Evolutionary conservation across 1,140 invertebrate genomes (phyloP), one percentile per base, ranked within the genome.

Genomic region (Camponotus vicinus): DNA sequence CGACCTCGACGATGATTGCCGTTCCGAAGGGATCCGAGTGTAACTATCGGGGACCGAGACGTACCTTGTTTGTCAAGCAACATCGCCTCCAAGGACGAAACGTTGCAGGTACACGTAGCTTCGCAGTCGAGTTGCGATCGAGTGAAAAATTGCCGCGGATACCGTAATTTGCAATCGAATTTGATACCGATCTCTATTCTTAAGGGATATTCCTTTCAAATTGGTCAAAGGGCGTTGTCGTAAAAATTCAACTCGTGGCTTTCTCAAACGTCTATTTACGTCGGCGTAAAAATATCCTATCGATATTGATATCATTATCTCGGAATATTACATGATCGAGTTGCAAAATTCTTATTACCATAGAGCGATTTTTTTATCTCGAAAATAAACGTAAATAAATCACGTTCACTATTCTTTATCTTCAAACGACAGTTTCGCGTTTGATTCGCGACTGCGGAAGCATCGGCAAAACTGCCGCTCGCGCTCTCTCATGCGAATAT

Each of bases 1-100:
- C 45, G 52, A 34, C 67, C 55, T 37, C 69, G 67, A 61, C 79
- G 79, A 83, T 83, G 79, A 83, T 83, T 83, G 40, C 69, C n/a
- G 37, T 55, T 83, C 79, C 67, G 55, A 49, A 61, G 79, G 55
- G 69, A 73, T 73, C 79, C 18, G 37, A 83, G 69, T 45, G 37
- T 70, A 71, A 82, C 67, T 59, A 61, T 73, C 79, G 79, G 32
- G 40, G 27, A 34, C 67, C 21, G 55, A 21, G 55, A 27, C n/a
- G 67, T 42, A 70, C 7, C 55, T 57, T 61, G 69, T 83, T 83
- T 83, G 55, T 73, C 79, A 83, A 73, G 40, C 61, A 83, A 45
- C 78, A 32, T 59, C 18, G 52, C 67, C 8, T 70, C 27, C 9
- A 83, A 45, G 55, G 21, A 49, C 37, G 67, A 61, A 49, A 13